Evolutionary conservation across 2,113 vertebrate genomes (phyloP), one percentile per base, ranked within the genome.

Genomic region (Bubo blakistoni): DNA sequence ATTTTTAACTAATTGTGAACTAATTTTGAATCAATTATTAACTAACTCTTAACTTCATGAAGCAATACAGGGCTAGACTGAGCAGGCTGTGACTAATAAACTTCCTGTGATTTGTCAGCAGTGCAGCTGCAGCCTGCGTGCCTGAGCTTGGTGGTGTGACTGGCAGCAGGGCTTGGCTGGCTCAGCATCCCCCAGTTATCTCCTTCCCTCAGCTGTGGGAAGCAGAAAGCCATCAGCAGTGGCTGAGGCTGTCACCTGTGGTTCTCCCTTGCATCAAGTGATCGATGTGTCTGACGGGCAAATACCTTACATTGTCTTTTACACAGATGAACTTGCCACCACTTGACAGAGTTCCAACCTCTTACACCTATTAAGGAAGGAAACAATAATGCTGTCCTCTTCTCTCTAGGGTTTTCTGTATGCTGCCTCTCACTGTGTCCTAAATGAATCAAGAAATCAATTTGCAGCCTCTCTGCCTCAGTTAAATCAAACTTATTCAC

Each of bases 381-480:
- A 95, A 96, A 94, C 72, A 95, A 61, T 92, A 91, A 81, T 61
- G 86, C 40, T 93, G 67, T 79, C 73, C 76, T 95, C 47, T 92
- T 90, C 44, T 74, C 86, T 76, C 86, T 29, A 13, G 90, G 67
- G 77, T 91, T 92, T 96, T 93, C 86, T 88, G 25, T 86, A 47
- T 81, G 52, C 82, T 93, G 65, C 88, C 82, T 82, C 90, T 94
- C 59, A 78, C 94, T 86, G 91, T 93, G 90, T 81, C 88, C 61
- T 93, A 96, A 96, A 96, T 95, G 94, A 97, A 94, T 96, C 90
- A 94, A 96, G 92, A 95, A 96, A 97, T 95, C 96, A 96, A 96
- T 95, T 86, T 94, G 46, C 81, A 93, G 81, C 74, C 66, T 88
- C 90, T 96, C 84, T 95, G 79, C 40, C 81, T 93, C 85, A 73